Conservation (phyloP, 2,113 vertebrate genomes). For the Turdus rufiventris region DNA sequence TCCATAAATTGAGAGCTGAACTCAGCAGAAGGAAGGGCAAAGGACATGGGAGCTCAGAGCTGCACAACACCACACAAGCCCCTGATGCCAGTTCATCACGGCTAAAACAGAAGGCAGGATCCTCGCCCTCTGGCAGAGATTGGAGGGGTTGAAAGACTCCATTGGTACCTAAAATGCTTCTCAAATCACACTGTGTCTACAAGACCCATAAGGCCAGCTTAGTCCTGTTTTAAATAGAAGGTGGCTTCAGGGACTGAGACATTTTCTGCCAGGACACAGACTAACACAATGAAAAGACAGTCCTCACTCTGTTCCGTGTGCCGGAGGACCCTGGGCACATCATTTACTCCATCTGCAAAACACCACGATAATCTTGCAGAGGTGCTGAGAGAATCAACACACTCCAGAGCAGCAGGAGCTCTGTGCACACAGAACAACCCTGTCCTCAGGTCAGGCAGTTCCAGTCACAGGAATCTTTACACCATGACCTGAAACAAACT, state of each 20-base stretch:
- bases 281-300: background rate
- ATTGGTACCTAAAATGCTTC: background rate
- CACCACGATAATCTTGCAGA: background rate
- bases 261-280: background rate
- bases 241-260: background rate
- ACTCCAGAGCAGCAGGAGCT: background rate
- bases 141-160: background rate
- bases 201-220: background rate
- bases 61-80: background rate
- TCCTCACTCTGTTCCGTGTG: background rate
- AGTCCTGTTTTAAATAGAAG: background rate
- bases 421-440: background rate
- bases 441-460: background rate
- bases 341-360: background rate
- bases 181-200: background rate
- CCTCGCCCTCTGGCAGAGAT: background rate
- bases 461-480: background rate
- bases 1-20: background rate
- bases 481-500: background rate
- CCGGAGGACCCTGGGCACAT: background rate
- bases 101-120: background rate
- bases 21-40: background rate
- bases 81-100: background rate
- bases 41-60: background rate
- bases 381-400: background rate